Evolutionary conservation across 2,888 invertebrate species (phyloP).

Genomic region (Callosobruchus maculatus): DNA sequence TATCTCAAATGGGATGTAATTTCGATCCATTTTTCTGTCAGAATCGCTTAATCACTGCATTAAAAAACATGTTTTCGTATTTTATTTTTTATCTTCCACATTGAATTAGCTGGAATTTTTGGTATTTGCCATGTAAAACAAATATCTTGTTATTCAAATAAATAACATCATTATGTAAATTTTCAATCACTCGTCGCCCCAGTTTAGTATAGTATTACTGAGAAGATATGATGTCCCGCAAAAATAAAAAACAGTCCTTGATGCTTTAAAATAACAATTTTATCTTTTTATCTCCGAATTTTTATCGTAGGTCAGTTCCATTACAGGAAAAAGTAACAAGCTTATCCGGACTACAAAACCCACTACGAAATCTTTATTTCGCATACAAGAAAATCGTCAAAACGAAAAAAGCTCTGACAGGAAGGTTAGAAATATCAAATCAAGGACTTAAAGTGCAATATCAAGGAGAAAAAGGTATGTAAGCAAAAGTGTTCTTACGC

Average conservation of each 20-base stretch:
- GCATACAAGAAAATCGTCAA: conserved; percentile 54
- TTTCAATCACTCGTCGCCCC: neutral
- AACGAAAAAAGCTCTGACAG: conserved; percentile 53
- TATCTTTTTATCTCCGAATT: neutral
- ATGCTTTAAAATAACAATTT: neutral
- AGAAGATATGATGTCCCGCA: neutral
- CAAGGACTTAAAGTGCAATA: conserved; percentile 71
- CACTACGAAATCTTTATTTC: conserved; percentile 71
- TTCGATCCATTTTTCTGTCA: too few species aligned
- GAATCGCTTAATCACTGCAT: too few species aligned
- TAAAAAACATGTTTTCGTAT: too few species aligned
- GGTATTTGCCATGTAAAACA: too few species aligned
- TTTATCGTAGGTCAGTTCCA: conserved; percentile 56
- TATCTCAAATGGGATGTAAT: too few species aligned
- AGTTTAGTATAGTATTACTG: neutral
- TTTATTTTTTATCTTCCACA: too few species aligned
- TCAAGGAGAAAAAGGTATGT: conserved; percentile 55
- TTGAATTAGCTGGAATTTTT: too few species aligned
- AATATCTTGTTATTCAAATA: neutral
- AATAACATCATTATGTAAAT: neutral
- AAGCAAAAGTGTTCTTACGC: too few species aligned
- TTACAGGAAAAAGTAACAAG: conserved; percentile 78
- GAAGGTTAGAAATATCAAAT: conserved; percentile 65
- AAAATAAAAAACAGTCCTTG: neutral
- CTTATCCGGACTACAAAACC: conserved; percentile 76